Evolutionary conservation across 2,797 vertebrate species (phyloP).

Genomic region (Channallabes apus): DNA sequence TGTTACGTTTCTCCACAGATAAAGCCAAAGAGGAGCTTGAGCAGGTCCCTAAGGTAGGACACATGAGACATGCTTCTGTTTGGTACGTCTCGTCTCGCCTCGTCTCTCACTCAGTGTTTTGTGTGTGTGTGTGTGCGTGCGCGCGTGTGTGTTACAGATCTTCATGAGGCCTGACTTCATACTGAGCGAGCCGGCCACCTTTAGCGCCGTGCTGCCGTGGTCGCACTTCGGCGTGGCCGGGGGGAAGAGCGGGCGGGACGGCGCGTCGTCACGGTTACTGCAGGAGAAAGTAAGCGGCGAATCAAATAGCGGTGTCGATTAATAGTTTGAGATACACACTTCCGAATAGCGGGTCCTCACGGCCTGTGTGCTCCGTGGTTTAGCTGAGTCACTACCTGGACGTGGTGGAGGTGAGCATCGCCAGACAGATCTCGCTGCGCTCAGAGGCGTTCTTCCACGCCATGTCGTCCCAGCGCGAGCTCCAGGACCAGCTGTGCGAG

Average conservation of each 20-base stretch:
- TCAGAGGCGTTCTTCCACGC: slow-evolving; percentile 98
- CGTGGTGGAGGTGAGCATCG: slow-evolving; percentile 98
- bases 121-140: neutral
- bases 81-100: neutral
- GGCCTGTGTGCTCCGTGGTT: no score
- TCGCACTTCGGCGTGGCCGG: slow-evolving; percentile 92
- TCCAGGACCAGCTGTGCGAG: slow-evolving; percentile 94
- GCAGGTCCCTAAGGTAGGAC: slow-evolving; percentile 94
- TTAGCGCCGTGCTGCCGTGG: slow-evolving; percentile 94
- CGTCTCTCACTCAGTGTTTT: neutral
- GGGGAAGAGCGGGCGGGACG: slow-evolving; percentile 87
- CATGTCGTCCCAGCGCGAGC: slow-evolving; percentile 97
- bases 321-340: no score
- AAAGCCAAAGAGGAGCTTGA: slow-evolving; percentile 96
- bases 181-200: slow-evolving; percentile 92
- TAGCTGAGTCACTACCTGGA: slow-evolving; percentile 96
- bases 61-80: neutral
- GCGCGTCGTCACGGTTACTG: slow-evolving; percentile 90
- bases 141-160: slow-evolving; percentile 73
- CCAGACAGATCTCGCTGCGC: slow-evolving; percentile 96
- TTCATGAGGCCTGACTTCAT: slow-evolving; percentile 97
- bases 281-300: slow-evolving; percentile 88
- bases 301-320: neutral
- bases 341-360: no score
- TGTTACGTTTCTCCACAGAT: slow-evolving; percentile 70